These are phyloP conservation scores for Papilio demoleus DNA, from an alignment of 2,888 invertebrate species.

Conservation along the genomic window DNA sequence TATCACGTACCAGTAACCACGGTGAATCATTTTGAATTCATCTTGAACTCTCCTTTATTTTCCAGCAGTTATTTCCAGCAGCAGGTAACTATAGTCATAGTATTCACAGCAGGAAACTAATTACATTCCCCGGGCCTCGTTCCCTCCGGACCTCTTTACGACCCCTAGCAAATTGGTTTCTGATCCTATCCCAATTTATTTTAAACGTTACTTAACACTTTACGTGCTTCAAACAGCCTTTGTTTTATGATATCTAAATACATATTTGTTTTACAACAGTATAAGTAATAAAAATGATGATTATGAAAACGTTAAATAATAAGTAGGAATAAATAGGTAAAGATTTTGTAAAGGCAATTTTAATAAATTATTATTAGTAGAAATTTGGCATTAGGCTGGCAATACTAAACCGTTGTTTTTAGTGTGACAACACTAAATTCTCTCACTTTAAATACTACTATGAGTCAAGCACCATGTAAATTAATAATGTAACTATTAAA, in stretches of 20 bases:
- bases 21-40: not conserved
- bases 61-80: conserved; percentile 6
- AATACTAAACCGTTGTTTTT: too few relatives aligned
- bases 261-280: not conserved
- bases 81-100: not conserved
- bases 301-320: too few relatives aligned
- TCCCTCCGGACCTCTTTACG: conserved; percentile 15
- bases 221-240: not conserved
- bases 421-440: too few relatives aligned
- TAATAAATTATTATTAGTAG: too few relatives aligned
- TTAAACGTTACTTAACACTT: conserved; percentile 20
- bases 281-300: too few relatives aligned
- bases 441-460: too few relatives aligned
- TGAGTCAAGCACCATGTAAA: too few relatives aligned
- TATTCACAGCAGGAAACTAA: conserved; percentile 15
- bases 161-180: conserved; percentile 32
- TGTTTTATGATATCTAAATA: not conserved
- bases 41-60: conserved; percentile 3
- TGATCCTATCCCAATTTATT: conserved; percentile 28
- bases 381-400: too few relatives aligned
- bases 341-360: too few relatives aligned
- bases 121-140: conserved; percentile 16
- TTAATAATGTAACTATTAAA: too few relatives aligned
- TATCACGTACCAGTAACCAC: too few relatives aligned
- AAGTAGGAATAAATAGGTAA: too few relatives aligned